Conservation (phyloP, 2,797 vertebrate species). For the Glossophaga mutica region DNA sequence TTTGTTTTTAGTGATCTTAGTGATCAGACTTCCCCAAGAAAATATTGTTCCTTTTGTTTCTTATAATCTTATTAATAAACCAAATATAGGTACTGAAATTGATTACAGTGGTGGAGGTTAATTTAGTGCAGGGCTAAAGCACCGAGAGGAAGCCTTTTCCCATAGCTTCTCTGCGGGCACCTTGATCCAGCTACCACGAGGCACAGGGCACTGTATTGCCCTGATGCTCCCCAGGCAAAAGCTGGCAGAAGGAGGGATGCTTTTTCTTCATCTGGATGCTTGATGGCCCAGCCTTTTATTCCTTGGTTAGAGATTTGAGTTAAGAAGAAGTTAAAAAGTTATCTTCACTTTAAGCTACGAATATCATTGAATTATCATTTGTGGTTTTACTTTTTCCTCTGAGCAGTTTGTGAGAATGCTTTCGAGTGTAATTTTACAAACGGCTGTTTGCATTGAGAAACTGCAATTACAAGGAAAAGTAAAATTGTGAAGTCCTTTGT, state of each 20-base stretch:
- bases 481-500: neutral
- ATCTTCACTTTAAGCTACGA: neutral
- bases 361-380: neutral
- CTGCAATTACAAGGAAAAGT: neutral
- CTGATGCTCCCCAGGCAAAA: neutral
- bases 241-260: neutral
- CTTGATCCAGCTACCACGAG: neutral
- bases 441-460: neutral
- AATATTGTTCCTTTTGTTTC: neutral
- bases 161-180: fast-evolving
- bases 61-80: neutral
- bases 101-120: neutral
- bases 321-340: neutral
- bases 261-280: neutral
- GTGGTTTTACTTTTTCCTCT: neutral
- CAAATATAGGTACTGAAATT: neutral
- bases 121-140: neutral
- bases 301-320: neutral
- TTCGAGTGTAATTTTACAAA: neutral
- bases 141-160: neutral
- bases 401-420: neutral
- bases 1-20: neutral
- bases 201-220: too few relatives aligned
- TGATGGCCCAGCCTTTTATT: neutral
- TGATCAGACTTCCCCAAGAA: neutral